Conservation (phyloP, 1,140 invertebrate genomes). For the Cataglyphis hispanica region DNA sequence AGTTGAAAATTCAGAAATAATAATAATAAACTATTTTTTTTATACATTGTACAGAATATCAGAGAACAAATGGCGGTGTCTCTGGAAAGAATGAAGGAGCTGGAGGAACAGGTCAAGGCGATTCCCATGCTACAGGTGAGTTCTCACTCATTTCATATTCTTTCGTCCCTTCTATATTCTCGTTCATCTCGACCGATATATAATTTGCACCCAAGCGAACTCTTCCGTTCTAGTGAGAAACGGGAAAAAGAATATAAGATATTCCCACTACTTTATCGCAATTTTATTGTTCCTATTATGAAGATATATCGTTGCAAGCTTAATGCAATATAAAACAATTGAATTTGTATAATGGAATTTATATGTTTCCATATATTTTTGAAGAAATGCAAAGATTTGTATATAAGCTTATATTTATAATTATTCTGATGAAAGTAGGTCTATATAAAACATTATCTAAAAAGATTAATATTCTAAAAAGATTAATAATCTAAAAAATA, state of each 20-base stretch:
- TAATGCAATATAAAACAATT: not conserved
- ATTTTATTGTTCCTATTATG: constrained; percentile 18
- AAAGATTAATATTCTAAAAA: not conserved
- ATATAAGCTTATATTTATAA: not conserved
- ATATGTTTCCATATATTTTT: not conserved
- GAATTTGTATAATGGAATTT: too few relatives aligned
- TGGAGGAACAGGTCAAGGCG: constrained; percentile 94
- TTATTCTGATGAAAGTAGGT: not conserved
- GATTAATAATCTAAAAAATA: not conserved
- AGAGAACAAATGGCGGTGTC: constrained; percentile 93
- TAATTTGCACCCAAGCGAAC: constrained; percentile 48
- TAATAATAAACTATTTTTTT: constrained; percentile 1
- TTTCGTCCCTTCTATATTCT: constrained; percentile 22
- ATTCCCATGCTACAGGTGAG: constrained; percentile 93
- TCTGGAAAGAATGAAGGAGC: constrained; percentile 91
- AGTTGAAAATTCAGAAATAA: not conserved
- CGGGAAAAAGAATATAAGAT: not conserved
- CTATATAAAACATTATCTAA: not conserved
- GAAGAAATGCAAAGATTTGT: not conserved
- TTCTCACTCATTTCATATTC: constrained; percentile 38
- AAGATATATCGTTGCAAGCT: constrained; percentile 2
- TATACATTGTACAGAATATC: constrained; percentile 86
- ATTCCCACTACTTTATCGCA: constrained; percentile 32
- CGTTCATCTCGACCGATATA: constrained; percentile 30
- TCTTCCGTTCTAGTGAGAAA: constrained; percentile 48